Conservation (phyloP, 2,888 invertebrate genomes). For the Magallana nippona region DNA sequence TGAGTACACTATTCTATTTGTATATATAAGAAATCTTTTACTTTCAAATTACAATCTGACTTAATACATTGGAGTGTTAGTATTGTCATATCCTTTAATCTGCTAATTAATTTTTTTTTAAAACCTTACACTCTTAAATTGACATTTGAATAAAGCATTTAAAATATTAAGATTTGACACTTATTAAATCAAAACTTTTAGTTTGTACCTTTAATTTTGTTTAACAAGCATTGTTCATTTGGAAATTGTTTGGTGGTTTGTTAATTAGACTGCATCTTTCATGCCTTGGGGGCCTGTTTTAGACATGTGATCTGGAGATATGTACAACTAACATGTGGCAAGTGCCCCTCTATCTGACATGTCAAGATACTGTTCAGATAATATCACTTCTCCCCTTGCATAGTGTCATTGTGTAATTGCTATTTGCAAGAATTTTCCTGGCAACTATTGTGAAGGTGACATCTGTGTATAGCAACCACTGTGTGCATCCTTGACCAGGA, state of each 20-base stretch:
- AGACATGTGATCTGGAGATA: conserved; percentile 1
- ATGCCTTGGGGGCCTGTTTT: not conserved
- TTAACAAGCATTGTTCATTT: not conserved
- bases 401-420: conserved; percentile 29
- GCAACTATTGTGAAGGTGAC: conserved; percentile 9
- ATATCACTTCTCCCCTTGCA: not conserved
- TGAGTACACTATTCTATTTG: conserved; percentile 63
- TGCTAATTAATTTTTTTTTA: not conserved
- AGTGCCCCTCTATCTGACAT: not conserved
- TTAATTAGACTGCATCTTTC: not conserved
- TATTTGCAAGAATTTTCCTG: conserved; percentile 13
- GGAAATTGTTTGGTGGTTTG: not conserved
- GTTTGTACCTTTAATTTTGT: not conserved
- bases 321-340: conserved; percentile 16
- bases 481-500: not conserved
- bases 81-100: no score
- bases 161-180: not conserved
- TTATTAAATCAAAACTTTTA: not conserved
- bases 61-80: no score
- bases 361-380: conserved; percentile 17
- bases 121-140: not conserved
- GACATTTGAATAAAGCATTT: conserved; percentile 10
- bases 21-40: not conserved
- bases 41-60: no score
- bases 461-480: conserved; percentile 3